phyloP scores from a whole-genome alignment of 2,797 vertebrate species.

The Tokudaia muenninki region DNA sequence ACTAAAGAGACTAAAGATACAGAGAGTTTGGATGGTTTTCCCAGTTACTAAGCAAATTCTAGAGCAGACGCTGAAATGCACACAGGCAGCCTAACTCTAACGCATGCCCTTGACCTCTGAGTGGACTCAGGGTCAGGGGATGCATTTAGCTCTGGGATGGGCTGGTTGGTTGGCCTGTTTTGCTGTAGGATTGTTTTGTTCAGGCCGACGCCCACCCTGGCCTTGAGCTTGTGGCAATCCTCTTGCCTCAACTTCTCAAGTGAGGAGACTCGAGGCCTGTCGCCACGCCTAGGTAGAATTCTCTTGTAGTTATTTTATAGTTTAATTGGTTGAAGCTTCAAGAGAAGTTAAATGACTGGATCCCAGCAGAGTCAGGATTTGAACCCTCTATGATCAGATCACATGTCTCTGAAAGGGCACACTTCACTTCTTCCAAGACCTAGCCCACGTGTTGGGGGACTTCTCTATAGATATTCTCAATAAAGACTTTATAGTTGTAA shows the following conservation, averaged over 20 bases:
- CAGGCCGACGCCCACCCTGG: background rate
- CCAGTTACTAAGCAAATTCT: background rate
- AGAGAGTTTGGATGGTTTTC: slow-evolving; percentile 3
- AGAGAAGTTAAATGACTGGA: background rate
- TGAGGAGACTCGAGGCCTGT: background rate
- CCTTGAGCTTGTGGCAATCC: background rate
- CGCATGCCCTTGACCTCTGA: background rate
- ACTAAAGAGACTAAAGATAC: background rate
- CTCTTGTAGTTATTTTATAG: background rate
- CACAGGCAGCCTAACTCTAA: background rate
- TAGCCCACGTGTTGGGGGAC: background rate
- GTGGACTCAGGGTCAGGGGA: background rate
- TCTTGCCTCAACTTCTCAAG: background rate
- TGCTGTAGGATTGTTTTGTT: background rate
- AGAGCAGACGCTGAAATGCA: background rate
- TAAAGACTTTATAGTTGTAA: background rate
- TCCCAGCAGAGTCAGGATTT: background rate
- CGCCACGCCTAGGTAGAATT: background rate
- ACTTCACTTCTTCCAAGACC: background rate
- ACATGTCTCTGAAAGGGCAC: background rate
- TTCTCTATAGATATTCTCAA: background rate
- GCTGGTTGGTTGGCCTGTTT: background rate
- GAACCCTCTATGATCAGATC: background rate
- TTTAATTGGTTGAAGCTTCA: background rate
- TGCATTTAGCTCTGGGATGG: background rate